Evolutionary conservation across 2,888 invertebrate genomes (phyloP), one percentile per base, ranked within the genome.

Genomic region (Monoplex corrugatus): DNA sequence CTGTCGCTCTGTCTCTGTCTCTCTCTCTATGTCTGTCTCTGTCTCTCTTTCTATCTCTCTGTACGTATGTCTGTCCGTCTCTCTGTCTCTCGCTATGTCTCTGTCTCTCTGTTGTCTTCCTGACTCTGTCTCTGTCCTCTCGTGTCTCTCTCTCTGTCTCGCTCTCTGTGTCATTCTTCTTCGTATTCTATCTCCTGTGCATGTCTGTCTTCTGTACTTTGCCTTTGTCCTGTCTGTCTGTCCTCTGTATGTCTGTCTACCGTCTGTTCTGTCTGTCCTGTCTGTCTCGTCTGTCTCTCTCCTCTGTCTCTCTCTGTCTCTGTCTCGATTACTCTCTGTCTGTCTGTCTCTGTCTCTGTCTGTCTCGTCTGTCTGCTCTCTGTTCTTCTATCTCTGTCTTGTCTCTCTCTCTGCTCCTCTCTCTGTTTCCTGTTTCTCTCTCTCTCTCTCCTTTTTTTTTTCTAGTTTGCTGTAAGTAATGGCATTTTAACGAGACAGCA

Each of bases 1-100:
- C 45, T 57, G 32, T 57, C 35, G n/a, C 45, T 85, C 85, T 57
- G n/a, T 57, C 57, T 85, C 57, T 40, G 19, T 63, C 63, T 85
- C 32, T 57, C 63, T 28, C 57, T 85, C 28, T 63, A 5, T 32
- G 32, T 32, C 45, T 45, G n/a, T 32, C 32, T 83, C 44, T 83
- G n/a, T 28, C 45, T 43, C 83, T 83, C 23, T 45, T n/a, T 43
- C 44, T 83, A 2, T 84, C 50, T 44, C 50, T 50, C 10, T 84
- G 28, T 40, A 57, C 23, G 10, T 32, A 32, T 44, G n/a, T 44
- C 35, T 87, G n/a, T 75, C 6, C 75, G 44, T 75, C n/a, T 87
- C 16, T 44, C 28, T 82, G n/a, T 82, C n/a, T 82, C n/a, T 28
- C n/a, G 43, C 32, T 82, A 3, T 82, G 1, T 80, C 40, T 80